These are phyloP conservation scores for Danio albolineatus DNA, from an alignment of 2,797 vertebrate genomes.

Conservation along the genomic window DNA sequence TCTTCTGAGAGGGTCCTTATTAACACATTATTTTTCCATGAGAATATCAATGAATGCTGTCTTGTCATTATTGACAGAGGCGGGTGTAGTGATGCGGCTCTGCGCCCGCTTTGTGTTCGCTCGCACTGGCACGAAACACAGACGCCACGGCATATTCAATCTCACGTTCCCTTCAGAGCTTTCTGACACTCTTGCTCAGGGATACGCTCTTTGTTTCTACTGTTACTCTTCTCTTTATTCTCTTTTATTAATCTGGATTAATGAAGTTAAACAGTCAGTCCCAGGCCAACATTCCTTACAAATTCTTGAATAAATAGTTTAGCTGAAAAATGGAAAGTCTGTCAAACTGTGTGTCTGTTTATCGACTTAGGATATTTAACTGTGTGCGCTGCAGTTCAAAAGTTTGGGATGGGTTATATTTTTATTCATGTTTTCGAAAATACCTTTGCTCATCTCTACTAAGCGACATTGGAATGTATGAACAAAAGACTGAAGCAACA, in stretches of 20 bases:
- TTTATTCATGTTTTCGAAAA: background rate
- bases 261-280: slow-evolving; percentile 26
- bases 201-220: slow-evolving; percentile 44
- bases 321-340: background rate
- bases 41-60: slow-evolving; percentile 66
- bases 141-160: slow-evolving; percentile 18
- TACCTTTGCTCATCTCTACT: background rate
- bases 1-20: slow-evolving; percentile 68
- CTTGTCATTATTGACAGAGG: slow-evolving; percentile 61
- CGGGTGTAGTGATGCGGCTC: slow-evolving; percentile 50
- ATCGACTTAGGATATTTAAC: background rate
- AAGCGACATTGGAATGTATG: background rate
- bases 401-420: background rate
- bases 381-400: background rate
- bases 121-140: slow-evolving; percentile 17
- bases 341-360: background rate
- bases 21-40: slow-evolving; percentile 68
- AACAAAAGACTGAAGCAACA: background rate
- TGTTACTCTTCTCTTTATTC: slow-evolving; percentile 41
- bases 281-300: slow-evolving; percentile 4
- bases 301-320: background rate
- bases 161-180: slow-evolving; percentile 27
- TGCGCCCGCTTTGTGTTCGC: slow-evolving; percentile 30
- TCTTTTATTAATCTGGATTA: slow-evolving; percentile 30
- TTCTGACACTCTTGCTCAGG: slow-evolving; percentile 31